Evolutionary conservation across 2,888 invertebrate species (phyloP).

Genomic region (Corythucha ciliata): DNA sequence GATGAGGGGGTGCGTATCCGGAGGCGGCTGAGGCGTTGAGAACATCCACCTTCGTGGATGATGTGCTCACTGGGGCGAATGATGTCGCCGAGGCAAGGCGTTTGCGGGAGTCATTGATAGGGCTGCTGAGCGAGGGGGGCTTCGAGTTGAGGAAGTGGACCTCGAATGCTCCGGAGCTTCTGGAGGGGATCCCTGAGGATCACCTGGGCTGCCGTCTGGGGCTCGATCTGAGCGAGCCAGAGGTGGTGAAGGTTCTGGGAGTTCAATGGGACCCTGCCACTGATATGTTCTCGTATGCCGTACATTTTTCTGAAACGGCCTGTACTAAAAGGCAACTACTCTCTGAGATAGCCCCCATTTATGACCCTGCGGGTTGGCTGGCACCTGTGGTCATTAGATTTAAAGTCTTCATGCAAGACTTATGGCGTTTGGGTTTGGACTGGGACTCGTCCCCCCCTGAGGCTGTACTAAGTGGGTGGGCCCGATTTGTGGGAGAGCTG

Average conservation of each 20-base stretch:
- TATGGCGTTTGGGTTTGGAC: too few relatives aligned
- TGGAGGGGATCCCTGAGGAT: too few relatives aligned
- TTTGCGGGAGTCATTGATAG: background rate
- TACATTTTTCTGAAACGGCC: background rate
- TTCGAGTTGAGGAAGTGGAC: conserved; percentile 14
- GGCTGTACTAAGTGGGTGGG: too few relatives aligned
- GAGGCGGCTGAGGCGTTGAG: background rate
- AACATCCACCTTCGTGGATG: conserved; percentile 9
- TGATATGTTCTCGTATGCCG: conserved; percentile 6
- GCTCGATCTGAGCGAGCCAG: background rate
- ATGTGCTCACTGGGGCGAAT: background rate
- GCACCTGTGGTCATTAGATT: conserved; percentile 6
- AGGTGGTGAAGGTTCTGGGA: conserved; percentile 7
- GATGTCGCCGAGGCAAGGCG: background rate
- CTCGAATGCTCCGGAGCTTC: background rate
- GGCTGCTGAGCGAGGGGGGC: background rate
- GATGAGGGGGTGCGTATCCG: conserved; percentile 2
- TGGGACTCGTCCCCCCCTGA: too few relatives aligned
- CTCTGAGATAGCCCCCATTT: conserved; percentile 1
- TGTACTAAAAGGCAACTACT: conserved; percentile 1
- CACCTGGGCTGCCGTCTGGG: too few relatives aligned
- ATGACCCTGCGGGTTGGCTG: conserved; percentile 8
- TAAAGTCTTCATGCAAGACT: too few relatives aligned
- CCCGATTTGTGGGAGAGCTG: too few relatives aligned
- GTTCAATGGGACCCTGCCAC: conserved; percentile 1